Evolutionary conservation across 2,113 vertebrate genomes (phyloP).

Genomic region (Motacilla alba): DNA sequence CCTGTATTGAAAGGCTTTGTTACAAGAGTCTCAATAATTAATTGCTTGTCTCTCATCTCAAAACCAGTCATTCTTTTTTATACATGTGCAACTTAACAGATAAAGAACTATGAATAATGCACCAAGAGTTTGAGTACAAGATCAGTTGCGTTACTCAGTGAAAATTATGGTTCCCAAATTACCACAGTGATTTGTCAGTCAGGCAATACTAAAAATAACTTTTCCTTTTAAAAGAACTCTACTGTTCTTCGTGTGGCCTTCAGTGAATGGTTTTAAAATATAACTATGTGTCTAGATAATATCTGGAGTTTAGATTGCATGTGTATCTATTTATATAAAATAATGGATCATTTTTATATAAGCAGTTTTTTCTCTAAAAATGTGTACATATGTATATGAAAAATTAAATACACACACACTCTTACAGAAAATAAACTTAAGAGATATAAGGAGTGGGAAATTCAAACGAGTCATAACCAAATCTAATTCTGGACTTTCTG

Average conservation of each 20-base stretch:
- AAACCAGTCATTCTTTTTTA: background rate
- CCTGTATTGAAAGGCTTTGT: slow-evolving; percentile 87
- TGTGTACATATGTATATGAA: too few species aligned
- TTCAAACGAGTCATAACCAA: background rate
- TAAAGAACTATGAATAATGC: background rate
- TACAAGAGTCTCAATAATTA: slow-evolving; percentile 69
- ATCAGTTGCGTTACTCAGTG: background rate
- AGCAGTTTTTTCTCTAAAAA: background rate
- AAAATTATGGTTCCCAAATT: background rate
- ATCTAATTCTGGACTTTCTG: background rate
- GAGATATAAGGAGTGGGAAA: background rate
- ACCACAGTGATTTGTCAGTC: background rate
- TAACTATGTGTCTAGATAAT: background rate
- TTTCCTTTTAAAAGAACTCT: background rate
- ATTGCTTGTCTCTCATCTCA: background rate
- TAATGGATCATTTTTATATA: background rate
- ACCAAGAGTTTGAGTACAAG: background rate
- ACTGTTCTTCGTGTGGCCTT: background rate
- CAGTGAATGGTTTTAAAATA: background rate
- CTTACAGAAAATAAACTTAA: background rate
- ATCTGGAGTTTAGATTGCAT: background rate
- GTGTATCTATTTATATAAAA: background rate
- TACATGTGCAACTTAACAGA: background rate
- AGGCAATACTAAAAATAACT: background rate
- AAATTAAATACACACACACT: background rate